Evolutionary conservation across 2,888 invertebrate species (phyloP).

Genomic region (Subacronicta megacephala): DNA sequence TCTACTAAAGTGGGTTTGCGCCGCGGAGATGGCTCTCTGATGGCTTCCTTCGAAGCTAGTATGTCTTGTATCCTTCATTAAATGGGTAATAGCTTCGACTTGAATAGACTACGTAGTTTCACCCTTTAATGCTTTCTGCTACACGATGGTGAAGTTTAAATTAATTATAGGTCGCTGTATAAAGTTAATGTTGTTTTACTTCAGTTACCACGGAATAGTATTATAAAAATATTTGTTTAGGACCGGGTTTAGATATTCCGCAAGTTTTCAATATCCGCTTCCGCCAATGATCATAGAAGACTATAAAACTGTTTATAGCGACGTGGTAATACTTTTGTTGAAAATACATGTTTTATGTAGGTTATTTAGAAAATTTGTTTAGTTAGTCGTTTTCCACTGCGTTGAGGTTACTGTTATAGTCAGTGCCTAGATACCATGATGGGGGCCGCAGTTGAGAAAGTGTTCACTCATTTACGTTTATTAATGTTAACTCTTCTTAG

Average conservation of each 20-base stretch:
- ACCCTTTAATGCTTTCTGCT: slow-evolving; percentile 47
- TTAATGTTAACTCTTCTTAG: slow-evolving; percentile 16
- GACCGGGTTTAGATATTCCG: slow-evolving; percentile 22
- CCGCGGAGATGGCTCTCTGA: slow-evolving; percentile 73
- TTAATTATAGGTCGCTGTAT: slow-evolving; percentile 34
- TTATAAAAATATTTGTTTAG: slow-evolving; percentile 39
- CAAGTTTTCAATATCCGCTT: slow-evolving; percentile 47
- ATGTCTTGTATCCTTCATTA: slow-evolving; percentile 79
- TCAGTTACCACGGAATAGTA: slow-evolving; percentile 18
- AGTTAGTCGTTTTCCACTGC: slow-evolving; percentile 15
- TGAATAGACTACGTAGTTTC: slow-evolving; percentile 68
- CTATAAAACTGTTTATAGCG: slow-evolving; percentile 33
- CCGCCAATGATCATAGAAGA: slow-evolving; percentile 18
- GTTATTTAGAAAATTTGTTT: neutral
- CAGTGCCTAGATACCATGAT: slow-evolving; percentile 42
- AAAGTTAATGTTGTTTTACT: slow-evolving; percentile 37
- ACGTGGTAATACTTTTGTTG: slow-evolving; percentile 15
- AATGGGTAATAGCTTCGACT: slow-evolving; percentile 71
- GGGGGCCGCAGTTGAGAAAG: slow-evolving; percentile 61
- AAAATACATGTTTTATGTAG: neutral
- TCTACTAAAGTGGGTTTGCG: slow-evolving; percentile 76
- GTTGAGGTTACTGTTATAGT: too few species aligned
- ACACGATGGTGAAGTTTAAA: slow-evolving; percentile 35
- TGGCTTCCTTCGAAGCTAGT: slow-evolving; percentile 76
- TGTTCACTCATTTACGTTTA: slow-evolving; percentile 52